Percentiles rank a stretch among this genome's conserved stretches.
Conservation (phyloP, 1,140 invertebrate species). For the Calliopsis andreniformis region DNA sequence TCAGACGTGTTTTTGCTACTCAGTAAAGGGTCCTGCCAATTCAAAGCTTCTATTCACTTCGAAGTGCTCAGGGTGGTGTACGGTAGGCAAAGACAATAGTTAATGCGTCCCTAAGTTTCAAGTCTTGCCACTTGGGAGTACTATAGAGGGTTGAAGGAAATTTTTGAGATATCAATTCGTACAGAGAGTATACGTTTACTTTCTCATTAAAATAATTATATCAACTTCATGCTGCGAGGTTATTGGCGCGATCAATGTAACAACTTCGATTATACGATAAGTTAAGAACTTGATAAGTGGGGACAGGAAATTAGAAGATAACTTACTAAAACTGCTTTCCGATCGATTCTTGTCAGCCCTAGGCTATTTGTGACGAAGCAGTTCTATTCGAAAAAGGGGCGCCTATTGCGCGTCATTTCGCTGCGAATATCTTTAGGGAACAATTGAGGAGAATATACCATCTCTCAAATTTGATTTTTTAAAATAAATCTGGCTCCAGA, state of each 20-base stretch:
- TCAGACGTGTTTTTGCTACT: too few species aligned
- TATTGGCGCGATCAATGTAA: constrained; percentile 35
- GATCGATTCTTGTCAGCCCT: constrained; percentile 49
- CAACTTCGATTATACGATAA: constrained; percentile 42
- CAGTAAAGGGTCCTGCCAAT: too few species aligned
- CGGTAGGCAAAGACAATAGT: too few species aligned
- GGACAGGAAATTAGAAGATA: constrained; percentile 52
- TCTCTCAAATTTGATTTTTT: too few species aligned
- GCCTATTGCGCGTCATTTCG: constrained; percentile 33
- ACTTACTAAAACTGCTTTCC: constrained; percentile 54
- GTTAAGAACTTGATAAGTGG: too few species aligned
- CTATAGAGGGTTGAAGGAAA: background rate
- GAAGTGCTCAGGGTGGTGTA: too few species aligned
- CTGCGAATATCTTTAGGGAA: constrained; percentile 1
- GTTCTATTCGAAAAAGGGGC: constrained; percentile 38
- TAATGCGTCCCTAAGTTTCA: too few species aligned
- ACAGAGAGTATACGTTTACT: background rate
- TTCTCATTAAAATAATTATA: background rate
- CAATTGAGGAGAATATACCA: background rate
- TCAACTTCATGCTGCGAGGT: background rate
- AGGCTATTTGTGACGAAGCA: constrained; percentile 40
- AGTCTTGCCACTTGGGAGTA: too few species aligned
- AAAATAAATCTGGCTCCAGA: too few species aligned
- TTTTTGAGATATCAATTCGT: background rate
- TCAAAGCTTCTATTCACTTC: too few species aligned